These are phyloP conservation scores for Netelia virgata DNA, from an alignment of 2,888 invertebrate species.

Conservation along the genomic window DNA sequence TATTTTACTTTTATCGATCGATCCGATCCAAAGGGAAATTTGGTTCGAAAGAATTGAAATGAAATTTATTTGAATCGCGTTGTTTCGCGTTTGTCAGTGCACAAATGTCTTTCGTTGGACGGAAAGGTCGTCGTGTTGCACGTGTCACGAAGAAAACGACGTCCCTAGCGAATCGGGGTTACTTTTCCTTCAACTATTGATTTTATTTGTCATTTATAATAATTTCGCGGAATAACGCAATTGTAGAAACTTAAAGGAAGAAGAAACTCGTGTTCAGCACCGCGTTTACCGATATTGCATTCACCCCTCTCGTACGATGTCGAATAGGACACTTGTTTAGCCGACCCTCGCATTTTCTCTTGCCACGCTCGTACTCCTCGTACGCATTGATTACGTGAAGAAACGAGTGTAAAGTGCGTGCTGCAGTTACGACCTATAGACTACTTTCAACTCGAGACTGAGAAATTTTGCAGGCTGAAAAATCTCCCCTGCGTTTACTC, in stretches of 20 bases:
- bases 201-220: neutral
- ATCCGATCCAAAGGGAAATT: too few species aligned
- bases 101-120: neutral
- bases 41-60: neutral
- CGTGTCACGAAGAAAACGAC: neutral
- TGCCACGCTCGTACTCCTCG: neutral
- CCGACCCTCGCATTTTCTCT: slow-evolving; percentile 2
- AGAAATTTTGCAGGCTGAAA: neutral
- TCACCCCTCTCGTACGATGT: neutral
- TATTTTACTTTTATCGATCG: too few species aligned
- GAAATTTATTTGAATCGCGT: neutral
- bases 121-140: neutral
- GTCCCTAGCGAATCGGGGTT: neutral
- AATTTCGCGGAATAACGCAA: slow-evolving; percentile 26
- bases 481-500: too few species aligned
- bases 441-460: neutral
- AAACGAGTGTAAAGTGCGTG: neutral
- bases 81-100: neutral
- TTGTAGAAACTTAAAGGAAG: neutral
- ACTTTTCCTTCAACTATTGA: slow-evolving; percentile 1
- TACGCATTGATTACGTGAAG: neutral
- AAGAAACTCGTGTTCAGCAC: neutral
- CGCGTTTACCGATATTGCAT: slow-evolving; percentile 12
- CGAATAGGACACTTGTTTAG: neutral
- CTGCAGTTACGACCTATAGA: neutral